Conservation (phyloP, 2,113 vertebrate species). For the Prionailurus bengalensis region DNA sequence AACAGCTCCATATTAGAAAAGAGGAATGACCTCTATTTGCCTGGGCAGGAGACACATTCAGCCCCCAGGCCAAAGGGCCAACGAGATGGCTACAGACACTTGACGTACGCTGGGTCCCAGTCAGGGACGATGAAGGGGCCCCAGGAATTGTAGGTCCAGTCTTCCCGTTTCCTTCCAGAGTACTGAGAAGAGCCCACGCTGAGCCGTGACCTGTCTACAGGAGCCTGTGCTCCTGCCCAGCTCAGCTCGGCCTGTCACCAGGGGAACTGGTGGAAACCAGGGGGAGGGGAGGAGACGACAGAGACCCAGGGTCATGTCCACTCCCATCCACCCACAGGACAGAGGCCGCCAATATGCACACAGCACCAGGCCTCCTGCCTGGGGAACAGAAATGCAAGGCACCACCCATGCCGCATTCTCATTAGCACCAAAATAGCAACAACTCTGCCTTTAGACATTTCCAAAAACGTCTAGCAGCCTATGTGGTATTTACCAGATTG, state of each 20-base stretch:
- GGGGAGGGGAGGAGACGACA: fast-evolving
- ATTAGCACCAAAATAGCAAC: fast-evolving
- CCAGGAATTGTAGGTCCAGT: background rate
- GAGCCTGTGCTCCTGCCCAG: background rate
- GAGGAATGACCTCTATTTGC: background rate
- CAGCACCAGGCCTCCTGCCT: fast-evolving
- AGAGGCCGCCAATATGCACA: fast-evolving
- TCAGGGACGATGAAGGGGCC: background rate
- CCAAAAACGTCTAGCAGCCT: background rate
- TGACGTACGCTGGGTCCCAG: background rate
- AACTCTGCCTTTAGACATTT: background rate
- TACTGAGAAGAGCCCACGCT: background rate
- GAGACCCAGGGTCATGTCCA: background rate
- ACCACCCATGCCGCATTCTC: background rate
- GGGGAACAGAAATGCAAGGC: background rate
- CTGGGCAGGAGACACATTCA: background rate
- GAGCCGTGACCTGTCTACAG: fast-evolving
- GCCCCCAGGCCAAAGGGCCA: background rate
- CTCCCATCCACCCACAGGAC: fast-evolving
- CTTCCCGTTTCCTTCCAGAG: background rate
- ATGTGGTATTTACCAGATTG: background rate
- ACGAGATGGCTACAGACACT: background rate
- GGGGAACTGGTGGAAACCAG: fast-evolving
- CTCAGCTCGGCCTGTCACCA: background rate
- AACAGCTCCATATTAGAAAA: background rate